Conservation (phyloP, 1,140 invertebrate species). For the Capitella teleta region DNA sequence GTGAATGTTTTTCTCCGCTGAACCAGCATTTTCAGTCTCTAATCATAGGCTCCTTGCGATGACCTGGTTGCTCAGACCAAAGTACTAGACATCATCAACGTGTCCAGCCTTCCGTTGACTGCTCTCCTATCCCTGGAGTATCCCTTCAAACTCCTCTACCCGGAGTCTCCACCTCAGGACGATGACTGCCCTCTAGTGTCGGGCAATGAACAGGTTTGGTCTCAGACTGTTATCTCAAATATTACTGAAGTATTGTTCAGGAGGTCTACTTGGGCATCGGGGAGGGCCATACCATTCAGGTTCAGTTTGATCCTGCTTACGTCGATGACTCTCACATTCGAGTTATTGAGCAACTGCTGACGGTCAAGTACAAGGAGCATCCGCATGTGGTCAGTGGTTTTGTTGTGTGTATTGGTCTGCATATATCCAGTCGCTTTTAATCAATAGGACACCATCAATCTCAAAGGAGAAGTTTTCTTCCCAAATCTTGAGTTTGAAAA, state of each 20-base stretch:
- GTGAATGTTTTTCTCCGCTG: background rate
- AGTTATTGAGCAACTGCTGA: constrained; percentile 32
- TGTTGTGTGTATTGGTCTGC: background rate
- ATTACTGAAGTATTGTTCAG: constrained; percentile 14
- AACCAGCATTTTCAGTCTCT: background rate
- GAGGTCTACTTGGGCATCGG: constrained; percentile 24
- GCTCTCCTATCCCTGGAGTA: constrained; percentile 25
- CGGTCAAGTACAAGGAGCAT: constrained; percentile 37
- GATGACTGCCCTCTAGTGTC: background rate
- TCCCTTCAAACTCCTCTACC: constrained; percentile 29
- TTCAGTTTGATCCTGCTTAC: constrained; percentile 39
- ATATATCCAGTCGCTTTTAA: background rate
- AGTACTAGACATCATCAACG: constrained; percentile 35
- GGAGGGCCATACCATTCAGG: constrained; percentile 22
- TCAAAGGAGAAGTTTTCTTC: constrained; percentile 41
- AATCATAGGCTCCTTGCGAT: constrained; percentile 24
- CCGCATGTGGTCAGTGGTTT: constrained; percentile 32
- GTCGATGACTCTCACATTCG: constrained; percentile 36
- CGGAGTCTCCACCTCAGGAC: background rate
- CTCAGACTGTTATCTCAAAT: background rate
- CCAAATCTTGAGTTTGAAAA: constrained; percentile 41
- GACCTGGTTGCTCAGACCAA: constrained; percentile 23
- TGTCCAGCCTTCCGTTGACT: constrained; percentile 38
- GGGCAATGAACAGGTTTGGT: background rate
- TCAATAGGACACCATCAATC: constrained; percentile 34